Percentiles rank a stretch among this genome's conserved stretches.
Conservation (phyloP, 2,888 invertebrate species). For the Apodemia duryi region DNA sequence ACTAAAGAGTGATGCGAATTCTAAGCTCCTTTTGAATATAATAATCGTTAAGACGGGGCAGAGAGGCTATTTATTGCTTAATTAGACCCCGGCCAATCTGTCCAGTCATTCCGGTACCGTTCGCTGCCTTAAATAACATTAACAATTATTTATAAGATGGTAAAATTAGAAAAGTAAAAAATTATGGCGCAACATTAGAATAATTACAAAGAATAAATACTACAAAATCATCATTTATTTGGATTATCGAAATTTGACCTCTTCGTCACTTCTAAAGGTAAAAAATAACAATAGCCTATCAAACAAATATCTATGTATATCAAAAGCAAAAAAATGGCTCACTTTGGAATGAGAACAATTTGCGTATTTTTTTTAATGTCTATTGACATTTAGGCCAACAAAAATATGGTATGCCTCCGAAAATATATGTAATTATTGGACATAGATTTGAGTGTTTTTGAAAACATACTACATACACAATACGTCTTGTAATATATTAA, state of each 20-base stretch:
- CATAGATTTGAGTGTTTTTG: no score
- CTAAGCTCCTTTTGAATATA: slow-evolving; percentile 72
- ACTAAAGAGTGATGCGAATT: slow-evolving; percentile 75
- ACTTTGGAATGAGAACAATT: no score
- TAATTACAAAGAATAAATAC: neutral
- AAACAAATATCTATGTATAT: no score
- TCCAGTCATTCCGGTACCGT: slow-evolving; percentile 48
- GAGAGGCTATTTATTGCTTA: slow-evolving; percentile 72
- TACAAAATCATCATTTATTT: neutral
- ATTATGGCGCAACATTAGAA: neutral
- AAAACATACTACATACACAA: no score
- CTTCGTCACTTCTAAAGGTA: neutral
- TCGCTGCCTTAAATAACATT: slow-evolving; percentile 17
- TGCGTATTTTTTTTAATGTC: no score
- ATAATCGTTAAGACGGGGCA: slow-evolving; percentile 56
- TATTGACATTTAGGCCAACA: no score
- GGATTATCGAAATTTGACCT: neutral
- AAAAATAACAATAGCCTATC: no score
- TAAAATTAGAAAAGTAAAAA: slow-evolving; percentile 54
- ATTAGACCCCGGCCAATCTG: slow-evolving; percentile 57
- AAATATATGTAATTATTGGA: no score
- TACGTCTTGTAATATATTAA: no score
- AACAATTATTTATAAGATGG: slow-evolving; percentile 53
- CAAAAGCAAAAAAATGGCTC: no score
- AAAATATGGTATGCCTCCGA: no score